phyloP scores from a whole-genome alignment of 1,140 invertebrate genomes.

The Harpegnathos saltator region DNA sequence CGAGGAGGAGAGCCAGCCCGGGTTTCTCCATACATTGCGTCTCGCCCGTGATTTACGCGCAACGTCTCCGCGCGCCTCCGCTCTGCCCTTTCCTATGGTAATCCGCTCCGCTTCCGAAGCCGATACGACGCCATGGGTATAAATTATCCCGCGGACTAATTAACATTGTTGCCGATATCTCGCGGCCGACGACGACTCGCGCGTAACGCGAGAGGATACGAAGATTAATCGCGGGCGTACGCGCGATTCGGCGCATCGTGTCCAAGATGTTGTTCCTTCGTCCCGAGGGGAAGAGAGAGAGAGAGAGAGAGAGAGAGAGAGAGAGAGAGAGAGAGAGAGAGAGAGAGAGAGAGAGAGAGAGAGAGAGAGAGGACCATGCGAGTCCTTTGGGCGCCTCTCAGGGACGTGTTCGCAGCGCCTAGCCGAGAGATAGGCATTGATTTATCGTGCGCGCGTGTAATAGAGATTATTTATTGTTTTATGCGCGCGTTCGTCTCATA shows the following conservation, averaged over 20 bases:
- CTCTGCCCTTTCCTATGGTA: conserved; percentile 51
- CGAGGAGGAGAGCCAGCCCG: conserved; percentile 18
- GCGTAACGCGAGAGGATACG: conserved; percentile 32
- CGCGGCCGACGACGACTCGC: conserved; percentile 22
- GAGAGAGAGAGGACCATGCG: too few relatives aligned
- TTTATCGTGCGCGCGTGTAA: conserved; percentile 40
- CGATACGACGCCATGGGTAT: conserved; percentile 59
- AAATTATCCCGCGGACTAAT: conserved; percentile 71
- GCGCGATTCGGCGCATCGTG: conserved; percentile 35
- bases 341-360: too few relatives aligned
- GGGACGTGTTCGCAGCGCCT: conserved; percentile 12
- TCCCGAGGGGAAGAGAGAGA: neutral
- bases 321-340: too few relatives aligned
- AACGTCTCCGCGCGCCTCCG: conserved; percentile 30
- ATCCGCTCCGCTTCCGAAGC: conserved; percentile 55
- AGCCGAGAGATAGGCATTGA: conserved; percentile 39
- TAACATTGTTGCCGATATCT: conserved; percentile 70
- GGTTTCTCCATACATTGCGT: conserved; percentile 52
- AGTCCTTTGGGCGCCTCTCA: neutral
- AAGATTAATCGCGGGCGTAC: conserved; percentile 64
- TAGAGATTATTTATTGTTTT: conserved; percentile 53
- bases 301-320: too few relatives aligned
- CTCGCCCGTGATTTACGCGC: conserved; percentile 64
- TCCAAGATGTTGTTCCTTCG: conserved; percentile 23
- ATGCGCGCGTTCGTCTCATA: conserved; percentile 4